Conservation (phyloP, 1,140 invertebrate genomes). For the Panagrolaimus sp. region DNA sequence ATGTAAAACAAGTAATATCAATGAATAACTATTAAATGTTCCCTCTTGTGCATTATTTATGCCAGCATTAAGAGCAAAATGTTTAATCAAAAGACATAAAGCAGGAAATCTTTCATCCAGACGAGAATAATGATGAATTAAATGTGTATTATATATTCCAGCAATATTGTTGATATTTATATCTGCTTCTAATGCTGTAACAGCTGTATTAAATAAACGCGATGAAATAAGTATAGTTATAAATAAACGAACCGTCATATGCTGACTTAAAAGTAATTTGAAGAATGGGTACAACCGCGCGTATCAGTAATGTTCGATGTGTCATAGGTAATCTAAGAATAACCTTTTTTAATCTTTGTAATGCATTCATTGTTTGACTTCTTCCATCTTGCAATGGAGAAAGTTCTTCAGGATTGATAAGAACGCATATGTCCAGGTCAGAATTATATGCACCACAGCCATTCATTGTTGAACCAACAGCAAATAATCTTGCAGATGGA, state of each 20-base stretch:
- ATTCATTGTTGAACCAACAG: slow-evolving; percentile 45
- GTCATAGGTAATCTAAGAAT: neutral
- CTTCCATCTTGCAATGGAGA: neutral
- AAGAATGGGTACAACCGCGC: slow-evolving; percentile 10
- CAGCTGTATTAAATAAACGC: too few species aligned
- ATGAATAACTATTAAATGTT: slow-evolving; percentile 83
- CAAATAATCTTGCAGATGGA: slow-evolving; percentile 23
- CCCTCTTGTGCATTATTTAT: slow-evolving; percentile 90
- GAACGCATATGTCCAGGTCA: slow-evolving; percentile 26
- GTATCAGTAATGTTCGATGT: neutral
- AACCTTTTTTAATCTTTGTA: neutral
- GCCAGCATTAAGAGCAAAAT: slow-evolving; percentile 83
- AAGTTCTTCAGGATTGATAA: neutral
- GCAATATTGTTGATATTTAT: slow-evolving; percentile 42
- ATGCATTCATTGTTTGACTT: neutral
- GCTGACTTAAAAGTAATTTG: neutral
- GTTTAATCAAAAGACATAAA: slow-evolving; percentile 79
- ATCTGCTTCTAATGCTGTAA: slow-evolving; percentile 33
- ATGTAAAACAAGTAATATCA: slow-evolving; percentile 89
- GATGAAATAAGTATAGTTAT: too few species aligned
- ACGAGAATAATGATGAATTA: slow-evolving; percentile 44
- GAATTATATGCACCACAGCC: slow-evolving; percentile 47
- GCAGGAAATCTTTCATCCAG: slow-evolving; percentile 86
- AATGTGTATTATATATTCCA: slow-evolving; percentile 40
- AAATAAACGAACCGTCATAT: too few species aligned